phyloP scores from a whole-genome alignment of 2,113 vertebrate genomes.

The Thalassoma bifasciatum region DNA sequence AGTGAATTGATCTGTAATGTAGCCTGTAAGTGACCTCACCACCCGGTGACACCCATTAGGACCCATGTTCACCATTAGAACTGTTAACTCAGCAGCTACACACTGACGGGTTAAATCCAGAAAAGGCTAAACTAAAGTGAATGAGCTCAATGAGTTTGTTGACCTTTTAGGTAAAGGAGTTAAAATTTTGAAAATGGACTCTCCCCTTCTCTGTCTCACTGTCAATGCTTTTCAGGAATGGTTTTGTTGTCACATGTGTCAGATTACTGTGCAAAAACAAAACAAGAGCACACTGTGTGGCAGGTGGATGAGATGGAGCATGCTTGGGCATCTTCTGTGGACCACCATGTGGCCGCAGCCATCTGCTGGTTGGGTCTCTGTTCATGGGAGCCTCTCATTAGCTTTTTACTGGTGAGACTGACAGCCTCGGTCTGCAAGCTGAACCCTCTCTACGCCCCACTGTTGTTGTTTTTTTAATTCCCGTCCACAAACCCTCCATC shows the following conservation, averaged over 20 bases:
- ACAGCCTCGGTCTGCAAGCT: conserved; percentile 55
- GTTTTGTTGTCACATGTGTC: conserved; percentile 25
- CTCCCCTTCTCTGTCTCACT: no score
- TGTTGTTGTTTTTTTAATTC: conserved; percentile 62
- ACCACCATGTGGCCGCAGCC: conserved; percentile 77
- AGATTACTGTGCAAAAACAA: conserved; percentile 55
- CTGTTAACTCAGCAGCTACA: conserved; percentile 31
- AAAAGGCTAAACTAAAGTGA: neutral
- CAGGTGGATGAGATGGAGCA: conserved; percentile 72
- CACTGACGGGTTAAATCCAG: conserved; percentile 8
- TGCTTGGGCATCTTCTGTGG: conserved; percentile 69
- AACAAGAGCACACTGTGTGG: conserved; percentile 62
- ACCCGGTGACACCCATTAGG: conserved; percentile 61
- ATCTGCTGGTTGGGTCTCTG: conserved; percentile 75
- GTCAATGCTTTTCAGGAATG: neutral
- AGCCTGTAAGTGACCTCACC: conserved; percentile 78
- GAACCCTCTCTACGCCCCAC: conserved; percentile 58
- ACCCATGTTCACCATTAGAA: conserved; percentile 39
- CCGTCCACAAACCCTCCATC: conserved; percentile 59
- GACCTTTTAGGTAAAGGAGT: no score
- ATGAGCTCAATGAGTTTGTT: no score
- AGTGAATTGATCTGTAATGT: conserved; percentile 76
- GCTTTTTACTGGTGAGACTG: conserved; percentile 66
- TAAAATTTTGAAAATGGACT: no score
- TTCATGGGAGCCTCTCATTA: conserved; percentile 73